Evolutionary conservation across 2,113 vertebrate species (phyloP), one percentile per base, ranked within the genome.

Genomic region (Dicentrarchus labrax): DNA sequence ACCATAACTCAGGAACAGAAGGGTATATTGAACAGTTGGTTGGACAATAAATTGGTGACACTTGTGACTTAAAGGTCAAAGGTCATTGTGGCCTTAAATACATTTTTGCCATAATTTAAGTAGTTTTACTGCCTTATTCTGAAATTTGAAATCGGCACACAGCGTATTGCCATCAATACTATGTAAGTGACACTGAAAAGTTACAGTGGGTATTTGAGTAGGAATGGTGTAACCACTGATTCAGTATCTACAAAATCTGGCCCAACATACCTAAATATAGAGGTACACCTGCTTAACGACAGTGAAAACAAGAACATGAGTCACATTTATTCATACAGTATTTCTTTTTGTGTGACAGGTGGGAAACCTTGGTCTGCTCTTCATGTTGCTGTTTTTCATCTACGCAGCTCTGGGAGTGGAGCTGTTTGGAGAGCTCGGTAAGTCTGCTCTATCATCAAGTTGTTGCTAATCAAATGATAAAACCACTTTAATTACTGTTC

Each of bases 331-430:
- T 53, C 5, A 36, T 5, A 4, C 17, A 43, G 21, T 2, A 1
- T 53, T 48, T 4, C 47, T 84, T 47, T 74, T 10, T 92, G 61
- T 82, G 45, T 54, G 62, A 24, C 92, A 96, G 95, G 95, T 95
- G 88, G 95, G 94, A 48, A 96, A 96, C 78, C 90, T 96, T 5
- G 95, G 95, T 3, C 91, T 96, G 22, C 94, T 96, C 72, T 96
- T 96, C 84, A 94, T 96, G 94, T 72, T 96, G 68, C 92, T 96
- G 56, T 96, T 96, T 78, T 96, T 96, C 91, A 96, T 96, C 88
- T 96, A 96, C 8, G 95, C 95, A 0, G 95, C 95, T 53, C 87
- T 96, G 61, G 95, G 95, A 0, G 95, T 96, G 48, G 95, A 96
- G 78, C 90, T 96, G 72, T 96, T 96, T 39, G 95, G 95, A 69